A percentile compares a stretch with the other conserved stretches of the same genome.
These are phyloP conservation scores for Drosophila mimetica DNA, from an alignment of 2,888 invertebrate genomes.

Conservation along the genomic window DNA sequence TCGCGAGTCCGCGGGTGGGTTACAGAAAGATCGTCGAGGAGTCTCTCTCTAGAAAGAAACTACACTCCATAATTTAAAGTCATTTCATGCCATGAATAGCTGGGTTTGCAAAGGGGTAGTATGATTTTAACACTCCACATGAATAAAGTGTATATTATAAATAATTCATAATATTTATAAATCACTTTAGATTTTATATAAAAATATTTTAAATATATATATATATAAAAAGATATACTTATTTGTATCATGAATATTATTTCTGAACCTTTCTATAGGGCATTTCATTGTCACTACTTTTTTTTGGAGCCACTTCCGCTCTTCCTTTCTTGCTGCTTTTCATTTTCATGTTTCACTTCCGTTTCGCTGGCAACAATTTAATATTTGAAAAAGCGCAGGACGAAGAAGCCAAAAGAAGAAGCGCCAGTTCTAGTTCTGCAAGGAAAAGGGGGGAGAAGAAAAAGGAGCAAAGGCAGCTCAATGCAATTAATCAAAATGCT, in stretches of 20 bases:
- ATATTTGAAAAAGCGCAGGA: slow-evolving; percentile 43
- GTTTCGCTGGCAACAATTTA: slow-evolving; percentile 44
- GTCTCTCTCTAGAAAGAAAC: background rate
- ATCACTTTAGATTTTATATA: too few species aligned
- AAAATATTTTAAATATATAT: too few species aligned
- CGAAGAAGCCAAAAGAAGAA: background rate
- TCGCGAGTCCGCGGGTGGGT: background rate
- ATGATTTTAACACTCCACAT: background rate
- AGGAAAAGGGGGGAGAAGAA: background rate
- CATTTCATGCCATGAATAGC: background rate
- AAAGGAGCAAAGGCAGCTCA: slow-evolving; percentile 20
- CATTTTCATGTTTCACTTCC: slow-evolving; percentile 31
- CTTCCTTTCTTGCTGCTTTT: slow-evolving; percentile 6
- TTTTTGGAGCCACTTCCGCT: background rate
- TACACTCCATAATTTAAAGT: slow-evolving; percentile 12
- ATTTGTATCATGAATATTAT: too few species aligned
- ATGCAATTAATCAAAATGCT: slow-evolving; percentile 71
- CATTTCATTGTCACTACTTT: background rate
- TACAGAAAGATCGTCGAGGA: background rate
- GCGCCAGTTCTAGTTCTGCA: background rate
- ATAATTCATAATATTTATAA: background rate
- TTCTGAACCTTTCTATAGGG: background rate
- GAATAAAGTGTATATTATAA: background rate
- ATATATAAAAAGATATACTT: too few species aligned
- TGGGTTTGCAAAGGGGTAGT: too few species aligned